Evolutionary conservation across 1,140 invertebrate species (phyloP).

Genomic region (Leptinotarsa undecemlineata): DNA sequence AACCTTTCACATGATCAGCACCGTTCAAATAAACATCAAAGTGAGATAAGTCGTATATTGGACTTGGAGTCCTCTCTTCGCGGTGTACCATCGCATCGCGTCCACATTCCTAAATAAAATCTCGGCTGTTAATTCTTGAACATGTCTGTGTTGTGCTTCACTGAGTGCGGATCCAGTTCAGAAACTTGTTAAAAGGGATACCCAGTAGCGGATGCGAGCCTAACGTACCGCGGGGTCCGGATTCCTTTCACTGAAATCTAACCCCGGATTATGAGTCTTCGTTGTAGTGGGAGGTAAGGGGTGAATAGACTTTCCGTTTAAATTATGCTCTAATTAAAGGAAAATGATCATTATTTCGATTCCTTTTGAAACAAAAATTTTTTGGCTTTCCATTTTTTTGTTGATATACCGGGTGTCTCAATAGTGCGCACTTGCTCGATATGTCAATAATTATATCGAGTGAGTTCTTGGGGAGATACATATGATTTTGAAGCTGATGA

Average conservation of each 20-base stretch:
- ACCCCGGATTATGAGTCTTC: too few relatives aligned
- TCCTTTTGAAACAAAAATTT: too few relatives aligned
- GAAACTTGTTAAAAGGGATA: constrained; percentile 41
- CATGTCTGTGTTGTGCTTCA: constrained; percentile 46
- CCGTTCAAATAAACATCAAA: neutral
- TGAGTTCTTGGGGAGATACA: too few relatives aligned
- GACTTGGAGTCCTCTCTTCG: neutral
- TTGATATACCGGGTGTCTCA: too few relatives aligned
- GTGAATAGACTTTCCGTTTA: too few relatives aligned
- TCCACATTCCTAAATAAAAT: constrained; percentile 47
- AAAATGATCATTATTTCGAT: too few relatives aligned
- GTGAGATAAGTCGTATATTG: constrained; percentile 1
- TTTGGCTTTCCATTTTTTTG: too few relatives aligned
- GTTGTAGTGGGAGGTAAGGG: too few relatives aligned
- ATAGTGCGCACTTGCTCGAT: too few relatives aligned
- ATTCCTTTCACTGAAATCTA: neutral
- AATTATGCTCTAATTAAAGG: too few relatives aligned
- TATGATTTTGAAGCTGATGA: too few relatives aligned
- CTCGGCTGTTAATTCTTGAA: constrained; percentile 45
- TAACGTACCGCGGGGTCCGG: constrained; percentile 11
- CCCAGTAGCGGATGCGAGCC: constrained; percentile 24
- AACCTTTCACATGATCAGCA: neutral
- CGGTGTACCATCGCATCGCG: constrained; percentile 7
- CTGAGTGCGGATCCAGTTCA: constrained; percentile 44
- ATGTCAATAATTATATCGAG: too few relatives aligned